Conservation (phyloP, 2,888 invertebrate species). For the Taenaris catops region DNA sequence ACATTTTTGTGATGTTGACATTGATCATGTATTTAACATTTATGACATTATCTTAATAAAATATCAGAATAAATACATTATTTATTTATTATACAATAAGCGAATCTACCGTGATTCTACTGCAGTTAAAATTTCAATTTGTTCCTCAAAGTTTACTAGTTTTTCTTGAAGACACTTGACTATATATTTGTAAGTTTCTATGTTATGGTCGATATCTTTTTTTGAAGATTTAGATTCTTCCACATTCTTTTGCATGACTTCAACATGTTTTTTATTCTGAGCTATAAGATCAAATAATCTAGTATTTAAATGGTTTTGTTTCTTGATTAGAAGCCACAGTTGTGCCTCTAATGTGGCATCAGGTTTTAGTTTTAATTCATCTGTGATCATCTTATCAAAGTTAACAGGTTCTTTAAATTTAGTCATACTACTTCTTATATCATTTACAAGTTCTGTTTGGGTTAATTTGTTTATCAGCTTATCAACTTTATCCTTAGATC, state of each 20-base stretch:
- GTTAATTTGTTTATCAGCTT: constrained; percentile 43
- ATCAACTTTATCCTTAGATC: constrained; percentile 39
- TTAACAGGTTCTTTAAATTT: constrained; percentile 49
- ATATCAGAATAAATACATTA: not conserved
- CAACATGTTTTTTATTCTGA: constrained; percentile 54
- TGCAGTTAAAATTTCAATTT: constrained; percentile 64
- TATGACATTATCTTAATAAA: constrained; percentile 2
- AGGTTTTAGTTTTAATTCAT: constrained; percentile 45
- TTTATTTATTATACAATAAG: constrained; percentile 8
- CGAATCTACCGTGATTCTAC: constrained; percentile 54
- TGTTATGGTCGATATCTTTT: constrained; percentile 47
- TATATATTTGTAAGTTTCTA: constrained; percentile 59
- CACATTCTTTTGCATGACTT: constrained; percentile 46
- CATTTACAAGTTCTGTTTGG: constrained; percentile 48
- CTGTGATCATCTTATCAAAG: constrained; percentile 45
- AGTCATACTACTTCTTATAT: constrained; percentile 44
- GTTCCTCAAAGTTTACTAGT: constrained; percentile 64
- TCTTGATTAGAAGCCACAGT: constrained; percentile 61
- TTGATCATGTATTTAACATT: not conserved
- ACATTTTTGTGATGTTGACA: not conserved
- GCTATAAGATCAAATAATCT: constrained; percentile 47
- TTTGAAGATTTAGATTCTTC: constrained; percentile 40
- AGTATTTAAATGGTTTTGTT: constrained; percentile 56
- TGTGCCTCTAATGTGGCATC: constrained; percentile 50
- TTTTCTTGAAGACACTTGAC: constrained; percentile 68